Evolutionary conservation across 2,888 invertebrate genomes (phyloP), one percentile per base, ranked within the genome.

Genomic region (Drosophila diplacantha): DNA sequence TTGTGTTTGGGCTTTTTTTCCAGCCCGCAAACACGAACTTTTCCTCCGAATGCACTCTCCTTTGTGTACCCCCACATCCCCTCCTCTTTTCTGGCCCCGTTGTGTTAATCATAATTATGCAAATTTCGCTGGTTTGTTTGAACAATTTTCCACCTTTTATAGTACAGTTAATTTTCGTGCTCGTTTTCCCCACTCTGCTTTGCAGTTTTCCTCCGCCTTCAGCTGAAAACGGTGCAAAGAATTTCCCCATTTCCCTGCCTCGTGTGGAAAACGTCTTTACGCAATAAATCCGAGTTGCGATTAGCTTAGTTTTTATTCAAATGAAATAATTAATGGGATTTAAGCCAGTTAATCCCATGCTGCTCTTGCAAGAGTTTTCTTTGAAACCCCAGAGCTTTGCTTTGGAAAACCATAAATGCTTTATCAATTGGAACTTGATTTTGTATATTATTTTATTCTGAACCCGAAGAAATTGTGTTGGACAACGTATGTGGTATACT

Each of bases 81-180:
- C 44, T 41, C 47, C 34, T 56, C 50, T 61, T 47, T 14, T 2
- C 39, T 14, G 22, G 14, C 22, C 14, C 39, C 22, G 22, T 51
- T 68, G 74, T 74, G 82, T 83, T 83, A 85, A 84, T 85, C 83
- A 84, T 83, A 85, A 84, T 85, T 85, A 85, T 85, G 84, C 74
- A 81, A 84, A 84, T 84, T 73, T 67, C 60, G 74, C 75, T 73
- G 76, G 81, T 82, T 66, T 84, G 83, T 84, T 83, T 81, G 74
- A 83, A 81, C 83, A 83, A 83, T 83, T 83, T 83, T 83, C 83
- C 84, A 83, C 83, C 84, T 84, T 84, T 83, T 83, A 83, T 81
- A 81, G 78, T 76, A 77, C 75, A 77, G 82, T 81, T 83, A 82
- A 82, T 81, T 78, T 81, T 80, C 71, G 75, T 74, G 78, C 78